Evolutionary conservation across 2,113 vertebrate genomes (phyloP).

Genomic region (Grus americana): DNA sequence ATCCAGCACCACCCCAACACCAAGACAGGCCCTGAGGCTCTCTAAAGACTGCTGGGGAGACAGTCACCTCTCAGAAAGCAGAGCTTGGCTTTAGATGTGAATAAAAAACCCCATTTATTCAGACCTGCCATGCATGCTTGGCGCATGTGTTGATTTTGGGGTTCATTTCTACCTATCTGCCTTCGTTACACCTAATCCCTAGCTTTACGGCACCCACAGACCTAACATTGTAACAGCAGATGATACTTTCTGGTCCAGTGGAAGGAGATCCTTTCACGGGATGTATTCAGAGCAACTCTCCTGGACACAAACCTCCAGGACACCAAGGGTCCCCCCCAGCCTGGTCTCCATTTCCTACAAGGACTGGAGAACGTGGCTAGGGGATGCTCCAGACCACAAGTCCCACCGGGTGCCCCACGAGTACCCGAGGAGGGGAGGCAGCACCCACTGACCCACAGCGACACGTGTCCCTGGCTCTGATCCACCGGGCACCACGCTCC

Average conservation of each 20-base stretch:
- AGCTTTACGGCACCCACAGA: neutral
- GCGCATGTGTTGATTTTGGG: neutral
- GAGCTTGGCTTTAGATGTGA: neutral
- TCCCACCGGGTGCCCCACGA: accelerated
- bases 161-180: neutral
- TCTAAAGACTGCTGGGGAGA: neutral
- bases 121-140: accelerated
- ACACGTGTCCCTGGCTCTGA: accelerated
- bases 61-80: neutral
- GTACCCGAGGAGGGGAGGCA: neutral
- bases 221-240: accelerated
- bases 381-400: neutral
- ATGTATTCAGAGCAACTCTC: neutral
- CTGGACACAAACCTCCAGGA: neutral
- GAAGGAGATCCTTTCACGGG: neutral
- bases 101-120: neutral
- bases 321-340: neutral
- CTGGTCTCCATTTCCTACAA: neutral
- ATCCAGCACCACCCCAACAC: neutral
- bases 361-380: neutral
- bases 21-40: neutral
- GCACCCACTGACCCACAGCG: neutral
- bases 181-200: neutral
- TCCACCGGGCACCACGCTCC: accelerated
- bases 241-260: neutral